Evolutionary conservation across 2,888 invertebrate species (phyloP), one percentile per base, ranked within the genome.

Genomic region (Lepas anatifera): DNA sequence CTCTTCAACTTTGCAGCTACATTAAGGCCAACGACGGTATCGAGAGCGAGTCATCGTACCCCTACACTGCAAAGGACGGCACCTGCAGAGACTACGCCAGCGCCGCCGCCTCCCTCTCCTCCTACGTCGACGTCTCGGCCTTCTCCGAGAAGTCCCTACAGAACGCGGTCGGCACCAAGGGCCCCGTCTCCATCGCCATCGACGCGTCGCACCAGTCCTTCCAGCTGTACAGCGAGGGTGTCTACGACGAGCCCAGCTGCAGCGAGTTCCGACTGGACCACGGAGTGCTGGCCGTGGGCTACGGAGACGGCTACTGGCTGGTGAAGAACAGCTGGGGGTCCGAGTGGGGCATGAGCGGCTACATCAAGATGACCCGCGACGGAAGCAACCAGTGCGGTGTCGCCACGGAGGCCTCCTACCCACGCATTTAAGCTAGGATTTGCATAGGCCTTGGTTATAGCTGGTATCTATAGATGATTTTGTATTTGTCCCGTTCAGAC

Each of bases 271-370:
- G 81, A 1, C 85, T 95, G n/a, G 94, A 95, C 80, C 95, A 95
- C 77, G 95, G 94, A 0, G 91, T 95, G 84, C 80, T 95, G 52
- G 84, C 92, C n/a, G 89, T 95, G 18, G 95, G 95, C 0, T 95
- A 94, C 77, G 93, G 92, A 16, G 67, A 29, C 3, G 70, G 71
- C 66, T 92, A 89, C 80, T 93, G 91, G 90, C 81, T 92, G 35
- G 89, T 93, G 71, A 93, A 92, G 82, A 93, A 93, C 82, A 91
- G 90, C 70, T 92, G 90, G 90, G 86, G 89, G 18, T 80, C 82
- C 73, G 78, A 81, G 22, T 95, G 94, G 94, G 95, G 95, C 43
- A 84, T 87, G 67, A 78, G 87, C 8, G 95, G 95, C 52, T 95
- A 90, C 83, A 89, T 95, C 77, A 88, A 88, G 81, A 93, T 95